Conservation (phyloP, 2,888 invertebrate genomes). For the Bursaphelenchus okinawaensis region DNA sequence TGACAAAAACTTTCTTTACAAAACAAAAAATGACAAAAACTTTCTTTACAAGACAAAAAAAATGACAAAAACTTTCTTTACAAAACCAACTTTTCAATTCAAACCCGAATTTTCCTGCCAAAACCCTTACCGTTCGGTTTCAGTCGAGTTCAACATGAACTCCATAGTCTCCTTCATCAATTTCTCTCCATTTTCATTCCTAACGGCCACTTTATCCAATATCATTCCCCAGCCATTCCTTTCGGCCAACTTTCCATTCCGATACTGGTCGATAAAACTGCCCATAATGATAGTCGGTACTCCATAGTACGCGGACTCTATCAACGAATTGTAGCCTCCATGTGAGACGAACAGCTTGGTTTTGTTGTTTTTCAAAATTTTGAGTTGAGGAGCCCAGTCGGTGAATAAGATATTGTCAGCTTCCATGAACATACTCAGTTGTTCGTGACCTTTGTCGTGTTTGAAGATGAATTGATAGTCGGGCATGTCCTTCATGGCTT, state of each 20-base stretch:
- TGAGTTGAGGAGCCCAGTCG: conserved; percentile 16
- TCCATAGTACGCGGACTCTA: conserved; percentile 20
- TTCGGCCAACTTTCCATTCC: conserved; percentile 16
- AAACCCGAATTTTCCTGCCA: too few relatives aligned
- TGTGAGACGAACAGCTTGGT: conserved; percentile 18
- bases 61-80: too few relatives aligned
- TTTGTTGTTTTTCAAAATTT: conserved; percentile 4
- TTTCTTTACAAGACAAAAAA: too few relatives aligned
- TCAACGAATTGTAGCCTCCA: conserved; percentile 17
- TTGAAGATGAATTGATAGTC: conserved; percentile 21
- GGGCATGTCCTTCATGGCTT: conserved; percentile 12
- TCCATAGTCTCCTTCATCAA: background rate
- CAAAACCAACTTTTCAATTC: too few relatives aligned
- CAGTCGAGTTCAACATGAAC: background rate
- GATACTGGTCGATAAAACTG: conserved; percentile 17
- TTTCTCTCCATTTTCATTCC: background rate
- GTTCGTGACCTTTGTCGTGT: conserved; percentile 13
- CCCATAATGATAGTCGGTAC: conserved; percentile 16
- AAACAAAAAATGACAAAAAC: too few relatives aligned
- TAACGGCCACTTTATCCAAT: conserved; percentile 13
- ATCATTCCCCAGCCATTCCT: conserved; percentile 21
- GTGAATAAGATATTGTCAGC: conserved; percentile 8
- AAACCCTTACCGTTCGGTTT: background rate
- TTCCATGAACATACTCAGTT: background rate
- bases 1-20: too few relatives aligned